Percentiles rank a stretch among this genome's conserved stretches.
phyloP scores from a whole-genome alignment of 2,888 invertebrate genomes.

The Cantharis rufa region DNA sequence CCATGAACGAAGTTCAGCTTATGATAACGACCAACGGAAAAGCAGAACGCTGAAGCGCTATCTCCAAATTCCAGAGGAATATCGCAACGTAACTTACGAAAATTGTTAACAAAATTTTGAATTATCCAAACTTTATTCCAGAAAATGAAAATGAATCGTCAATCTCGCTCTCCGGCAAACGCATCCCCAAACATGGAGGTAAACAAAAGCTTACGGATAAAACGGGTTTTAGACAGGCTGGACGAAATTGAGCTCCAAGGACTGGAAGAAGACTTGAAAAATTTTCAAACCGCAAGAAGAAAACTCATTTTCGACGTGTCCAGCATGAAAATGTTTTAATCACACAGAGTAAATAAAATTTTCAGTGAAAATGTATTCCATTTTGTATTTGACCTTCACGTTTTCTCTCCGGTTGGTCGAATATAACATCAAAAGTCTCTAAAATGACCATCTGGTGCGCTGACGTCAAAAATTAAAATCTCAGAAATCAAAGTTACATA shows the following conservation, averaged over 20 bases:
- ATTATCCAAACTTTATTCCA: not conserved
- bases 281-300: constrained; percentile 33
- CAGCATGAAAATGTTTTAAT: constrained; percentile 14
- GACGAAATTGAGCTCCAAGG: constrained; percentile 27
- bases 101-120: not conserved
- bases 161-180: not conserved
- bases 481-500: not conserved
- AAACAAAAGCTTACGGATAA: not conserved
- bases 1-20: not conserved
- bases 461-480: not conserved
- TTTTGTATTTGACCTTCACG: no score
- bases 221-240: constrained; percentile 25
- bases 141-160: not conserved
- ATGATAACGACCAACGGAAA: not conserved
- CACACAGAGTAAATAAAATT: not conserved
- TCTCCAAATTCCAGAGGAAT: not conserved
- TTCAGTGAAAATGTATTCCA: not conserved
- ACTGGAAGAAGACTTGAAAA: constrained; percentile 28
- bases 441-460: not conserved
- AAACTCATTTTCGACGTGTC: constrained; percentile 31
- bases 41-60: not conserved
- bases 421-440: no score
- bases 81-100: not conserved
- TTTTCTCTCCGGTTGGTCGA: not conserved
- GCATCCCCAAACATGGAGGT: not conserved